Evolutionary conservation across 2,797 vertebrate genomes (phyloP), one percentile per base, ranked within the genome.

Genomic region (Manis crassicaudata): DNA sequence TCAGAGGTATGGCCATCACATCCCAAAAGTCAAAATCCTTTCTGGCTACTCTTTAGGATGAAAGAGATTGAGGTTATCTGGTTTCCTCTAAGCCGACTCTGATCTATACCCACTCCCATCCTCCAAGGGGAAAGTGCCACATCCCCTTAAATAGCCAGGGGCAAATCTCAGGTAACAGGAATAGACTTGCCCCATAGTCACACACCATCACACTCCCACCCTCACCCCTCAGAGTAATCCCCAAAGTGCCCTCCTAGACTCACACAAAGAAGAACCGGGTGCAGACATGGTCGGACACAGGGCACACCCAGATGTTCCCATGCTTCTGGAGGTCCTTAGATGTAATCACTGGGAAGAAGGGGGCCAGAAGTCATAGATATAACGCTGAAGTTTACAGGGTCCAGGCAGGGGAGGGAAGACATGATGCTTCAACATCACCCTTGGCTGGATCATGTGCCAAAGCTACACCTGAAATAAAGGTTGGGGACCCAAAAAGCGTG

Each of bases 221-320:
- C 70, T 70, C 18, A 46, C 10, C 68, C 81, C 62, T 0, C 21
- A 11, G 82, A 85, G 29, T 35, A 67, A 63, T 65, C 16, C 79
- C 79, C 87, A 72, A 54, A 63, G 63, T 29, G 79, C 62, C 67
- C 52, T 77, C 29, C 0, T 0, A 68, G 95, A 99, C 99, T 99
- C 97, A 99, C 99, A 99, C 99, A 98, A 99, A 99, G 99, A 99
- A 99, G 99, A 99, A 99, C 97, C 99, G 99, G 58, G 99, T 99
- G 98, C 99, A 99, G 98, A 99, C 99, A 2, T 99, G 99, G 98
- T 99, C 99, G 0, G 99, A 99, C 87, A 99, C 99, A 0, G 99
- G 99, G 98, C 99, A 99, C 97, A 99, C 99, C 99, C 99, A 99
- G 98, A 99, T 99, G 99, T 99, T 99, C 46, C 99, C 99, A 0